Evolutionary conservation across 2,113 vertebrate genomes (phyloP).

Genomic region (Gavialis gangeticus): DNA sequence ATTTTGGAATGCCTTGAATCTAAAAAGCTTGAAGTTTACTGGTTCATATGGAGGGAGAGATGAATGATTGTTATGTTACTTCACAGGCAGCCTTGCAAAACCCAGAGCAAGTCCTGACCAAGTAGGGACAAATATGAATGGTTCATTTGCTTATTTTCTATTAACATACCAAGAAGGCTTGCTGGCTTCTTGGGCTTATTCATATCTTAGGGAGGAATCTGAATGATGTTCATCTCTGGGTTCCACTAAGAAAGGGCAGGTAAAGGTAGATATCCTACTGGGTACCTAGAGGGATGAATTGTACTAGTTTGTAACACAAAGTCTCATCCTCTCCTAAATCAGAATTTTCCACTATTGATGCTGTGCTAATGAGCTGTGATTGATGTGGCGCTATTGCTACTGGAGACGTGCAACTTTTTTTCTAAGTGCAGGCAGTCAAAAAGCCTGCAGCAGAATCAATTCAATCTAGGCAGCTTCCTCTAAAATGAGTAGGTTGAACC

Average conservation of each 20-base stretch:
- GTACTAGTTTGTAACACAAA: background rate
- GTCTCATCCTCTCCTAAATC: background rate
- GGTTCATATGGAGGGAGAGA: no score
- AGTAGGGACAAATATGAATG: background rate
- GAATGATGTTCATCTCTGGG: background rate
- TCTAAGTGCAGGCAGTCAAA: no score
- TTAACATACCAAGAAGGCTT: background rate
- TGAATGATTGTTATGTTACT: background rate
- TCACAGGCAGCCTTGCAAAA: background rate
- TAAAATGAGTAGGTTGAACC: no score
- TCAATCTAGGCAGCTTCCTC: no score
- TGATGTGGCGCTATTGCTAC: no score
- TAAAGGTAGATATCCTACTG: background rate
- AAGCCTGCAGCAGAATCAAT: no score
- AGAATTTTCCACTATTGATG: background rate
- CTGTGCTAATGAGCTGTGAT: background rate
- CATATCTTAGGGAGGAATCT: background rate
- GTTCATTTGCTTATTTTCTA: background rate
- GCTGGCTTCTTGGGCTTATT: background rate
- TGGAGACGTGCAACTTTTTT: no score
- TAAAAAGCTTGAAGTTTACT: no score
- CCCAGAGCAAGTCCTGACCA: background rate
- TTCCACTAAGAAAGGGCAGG: background rate
- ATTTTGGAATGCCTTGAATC: no score
- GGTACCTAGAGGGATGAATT: background rate